These are phyloP conservation scores for Lontra canadensis DNA, from an alignment of 2,113 vertebrate species.

Conservation along the genomic window DNA sequence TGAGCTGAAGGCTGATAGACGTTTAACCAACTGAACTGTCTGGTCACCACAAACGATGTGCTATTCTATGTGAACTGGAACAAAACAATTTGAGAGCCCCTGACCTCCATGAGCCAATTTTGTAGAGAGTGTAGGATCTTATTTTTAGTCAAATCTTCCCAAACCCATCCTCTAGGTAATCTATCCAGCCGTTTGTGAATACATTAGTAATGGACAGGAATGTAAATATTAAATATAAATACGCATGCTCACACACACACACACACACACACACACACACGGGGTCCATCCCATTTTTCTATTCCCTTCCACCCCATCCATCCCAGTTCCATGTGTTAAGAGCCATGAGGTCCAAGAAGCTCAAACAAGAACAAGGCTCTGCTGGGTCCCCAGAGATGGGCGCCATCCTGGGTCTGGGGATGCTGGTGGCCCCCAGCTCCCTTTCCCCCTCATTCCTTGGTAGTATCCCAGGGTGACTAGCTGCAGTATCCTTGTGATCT, in stretches of 20 bases:
- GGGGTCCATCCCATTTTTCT: background rate
- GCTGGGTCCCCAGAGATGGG: background rate
- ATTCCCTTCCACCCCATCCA: background rate
- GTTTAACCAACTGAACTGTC: background rate
- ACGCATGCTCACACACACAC: background rate
- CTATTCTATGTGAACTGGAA: background rate
- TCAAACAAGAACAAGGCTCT: background rate
- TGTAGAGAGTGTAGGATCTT: background rate
- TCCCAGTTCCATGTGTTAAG: background rate
- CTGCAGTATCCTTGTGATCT: background rate
- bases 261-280: background rate
- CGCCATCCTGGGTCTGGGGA: too few relatives aligned
- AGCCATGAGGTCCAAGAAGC: background rate
- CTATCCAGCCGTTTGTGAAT: background rate
- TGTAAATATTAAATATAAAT: background rate
- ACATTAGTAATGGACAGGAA: background rate
- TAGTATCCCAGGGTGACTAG: background rate
- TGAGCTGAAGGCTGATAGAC: background rate
- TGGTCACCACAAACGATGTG: background rate
- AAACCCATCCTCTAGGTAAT: background rate
- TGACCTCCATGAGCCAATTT: background rate
- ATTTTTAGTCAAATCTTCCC: background rate
- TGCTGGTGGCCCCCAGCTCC: background rate
- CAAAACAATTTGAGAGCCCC: background rate
- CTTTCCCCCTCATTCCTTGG: background rate